phyloP scores from a whole-genome alignment of 2,797 vertebrate species.

The Pseudopleuronectes americanus region DNA sequence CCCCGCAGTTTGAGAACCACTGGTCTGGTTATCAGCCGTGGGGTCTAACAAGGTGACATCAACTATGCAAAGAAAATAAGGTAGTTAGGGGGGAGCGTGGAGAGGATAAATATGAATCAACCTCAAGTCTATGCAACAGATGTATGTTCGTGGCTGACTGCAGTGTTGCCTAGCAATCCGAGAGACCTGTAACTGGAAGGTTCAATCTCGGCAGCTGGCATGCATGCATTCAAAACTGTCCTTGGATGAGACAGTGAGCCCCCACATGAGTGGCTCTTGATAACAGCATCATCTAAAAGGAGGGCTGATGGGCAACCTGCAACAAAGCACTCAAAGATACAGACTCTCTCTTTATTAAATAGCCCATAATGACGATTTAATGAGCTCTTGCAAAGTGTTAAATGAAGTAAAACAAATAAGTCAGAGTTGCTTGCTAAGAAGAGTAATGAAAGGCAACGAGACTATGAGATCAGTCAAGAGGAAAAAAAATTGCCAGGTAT shows the following conservation, averaged over 20 bases:
- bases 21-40: background rate
- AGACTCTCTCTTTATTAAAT: background rate
- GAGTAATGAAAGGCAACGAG: background rate
- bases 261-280: slow-evolving; percentile 9
- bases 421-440: background rate
- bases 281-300: slow-evolving; percentile 30
- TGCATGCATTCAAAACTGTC: slow-evolving; percentile 40
- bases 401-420: slow-evolving; percentile 15
- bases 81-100: background rate
- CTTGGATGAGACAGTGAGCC: slow-evolving; percentile 27
- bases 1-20: background rate
- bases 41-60: background rate
- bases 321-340: background rate
- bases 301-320: slow-evolving; percentile 6
- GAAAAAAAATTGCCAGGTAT: background rate
- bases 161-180: slow-evolving; percentile 71
- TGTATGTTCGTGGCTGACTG: slow-evolving; percentile 46
- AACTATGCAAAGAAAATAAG: slow-evolving; percentile 11
- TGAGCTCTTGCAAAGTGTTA: slow-evolving; percentile 1
- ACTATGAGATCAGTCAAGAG: background rate
- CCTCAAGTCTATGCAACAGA: slow-evolving; percentile 49
- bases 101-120: slow-evolving; percentile 37
- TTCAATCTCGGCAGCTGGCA: slow-evolving; percentile 49
- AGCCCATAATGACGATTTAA: background rate
- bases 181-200: slow-evolving; percentile 52